Conservation (phyloP, 2,888 invertebrate genomes). For the Muschampia plurimacula region DNA sequence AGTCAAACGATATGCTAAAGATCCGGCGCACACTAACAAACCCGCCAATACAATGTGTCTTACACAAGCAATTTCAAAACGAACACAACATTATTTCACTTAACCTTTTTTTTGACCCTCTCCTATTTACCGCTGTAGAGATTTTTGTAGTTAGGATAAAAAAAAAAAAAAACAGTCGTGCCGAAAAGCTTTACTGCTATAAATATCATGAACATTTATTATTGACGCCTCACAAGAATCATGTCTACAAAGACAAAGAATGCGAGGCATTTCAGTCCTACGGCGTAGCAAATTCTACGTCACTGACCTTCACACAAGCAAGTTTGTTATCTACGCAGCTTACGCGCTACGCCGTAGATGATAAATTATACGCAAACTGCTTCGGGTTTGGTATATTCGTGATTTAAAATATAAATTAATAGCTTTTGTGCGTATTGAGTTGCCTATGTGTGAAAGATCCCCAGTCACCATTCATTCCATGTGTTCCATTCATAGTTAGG, state of each 20-base stretch:
- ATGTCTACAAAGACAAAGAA: neutral
- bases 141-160: too few relatives aligned
- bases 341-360: conserved; percentile 35
- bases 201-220: neutral
- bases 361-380: conserved; percentile 16
- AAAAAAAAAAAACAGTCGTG: neutral
- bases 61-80: too few relatives aligned
- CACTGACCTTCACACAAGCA: conserved; percentile 30
- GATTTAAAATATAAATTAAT: neutral
- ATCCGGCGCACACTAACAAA: too few relatives aligned
- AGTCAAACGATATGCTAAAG: too few relatives aligned
- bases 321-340: conserved; percentile 31
- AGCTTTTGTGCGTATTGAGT: neutral
- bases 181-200: neutral
- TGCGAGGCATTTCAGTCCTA: conserved; percentile 10
- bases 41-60: too few relatives aligned
- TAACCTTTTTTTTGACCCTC: too few relatives aligned
- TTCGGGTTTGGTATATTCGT: neutral
- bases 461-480: too few relatives aligned
- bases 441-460: neutral
- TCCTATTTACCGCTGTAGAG: too few relatives aligned
- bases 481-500: too few relatives aligned
- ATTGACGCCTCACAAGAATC: neutral
- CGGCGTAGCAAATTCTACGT: conserved; percentile 27
- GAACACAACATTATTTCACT: too few relatives aligned